Evolutionary conservation across 2,888 invertebrate genomes (phyloP).

Genomic region (Trissolcus japonicus): DNA sequence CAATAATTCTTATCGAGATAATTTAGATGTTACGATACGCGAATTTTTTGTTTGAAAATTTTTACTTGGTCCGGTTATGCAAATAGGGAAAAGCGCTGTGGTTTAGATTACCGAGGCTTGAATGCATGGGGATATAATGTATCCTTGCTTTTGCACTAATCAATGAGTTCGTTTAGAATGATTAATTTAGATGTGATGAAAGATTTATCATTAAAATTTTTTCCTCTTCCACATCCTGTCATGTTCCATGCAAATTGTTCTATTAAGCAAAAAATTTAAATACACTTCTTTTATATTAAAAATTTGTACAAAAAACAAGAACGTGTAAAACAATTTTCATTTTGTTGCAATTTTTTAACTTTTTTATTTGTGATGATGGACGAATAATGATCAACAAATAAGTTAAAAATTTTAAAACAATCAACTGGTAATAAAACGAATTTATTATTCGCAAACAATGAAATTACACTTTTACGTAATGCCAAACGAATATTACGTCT

Average conservation of each 20-base stretch:
- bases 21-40: conserved; percentile 47
- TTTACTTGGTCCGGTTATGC: conserved; percentile 43
- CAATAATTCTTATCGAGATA: conserved; percentile 45
- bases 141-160: conserved; percentile 23
- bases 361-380: not conserved
- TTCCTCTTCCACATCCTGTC: not conserved
- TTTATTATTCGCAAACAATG: not conserved
- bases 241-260: not conserved
- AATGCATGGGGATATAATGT: conserved; percentile 13
- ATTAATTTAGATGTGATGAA: conserved; percentile 30
- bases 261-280: not conserved
- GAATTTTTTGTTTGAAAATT: conserved; percentile 15
- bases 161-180: conserved; percentile 31
- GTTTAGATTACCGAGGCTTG: conserved; percentile 16
- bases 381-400: not conserved
- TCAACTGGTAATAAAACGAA: not conserved
- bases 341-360: no score
- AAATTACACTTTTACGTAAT: not conserved
- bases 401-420: not conserved
- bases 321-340: not conserved
- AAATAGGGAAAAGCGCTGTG: conserved; percentile 24
- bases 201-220: conserved; percentile 21
- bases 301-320: not conserved
- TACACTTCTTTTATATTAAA: not conserved
- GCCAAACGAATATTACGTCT: conserved; percentile 6